Base-by-base conservation (phyloP, 2,888 invertebrate genomes). In the Microctonus hyperodae region DNA sequence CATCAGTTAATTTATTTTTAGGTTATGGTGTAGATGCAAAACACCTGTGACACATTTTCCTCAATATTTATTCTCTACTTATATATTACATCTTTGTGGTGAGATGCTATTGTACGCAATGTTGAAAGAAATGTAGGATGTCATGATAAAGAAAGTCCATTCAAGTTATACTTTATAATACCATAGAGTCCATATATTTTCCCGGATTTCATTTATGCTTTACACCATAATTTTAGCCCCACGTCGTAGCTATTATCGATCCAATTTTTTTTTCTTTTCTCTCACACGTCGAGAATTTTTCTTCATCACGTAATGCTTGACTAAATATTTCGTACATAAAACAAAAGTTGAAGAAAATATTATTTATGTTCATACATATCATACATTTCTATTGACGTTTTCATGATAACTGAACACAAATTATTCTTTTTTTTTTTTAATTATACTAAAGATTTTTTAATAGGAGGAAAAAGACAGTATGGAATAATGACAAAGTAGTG, bases 221-320 rank as follows among this genome's bases (percentile, higher is more conserved):
- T 16, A 9, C 50, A 61, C 51, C 53, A 62, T 53, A 28, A 62
- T 62, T 51, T 62, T 62, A 60, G 16, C 51, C 51, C 31, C 48
- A 9, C 31, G 13, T 22, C 37, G 22, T 50, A 60, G 48, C 51
- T n/a, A 16, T n/a, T 50, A 62, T 62, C 53, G 61, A 51, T 51
- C 61, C 61, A 50, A 35, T 7, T 16, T 51, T 22, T n/a, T n/a
- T 33, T 9, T 50, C 37, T 35, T 33, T 33, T 4, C 44, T 50
- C 48, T 20, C 51, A 22, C 60, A 31, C 44, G 59, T 31, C 44
- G 25, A 35, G 13, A 57, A 57, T 58, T 37, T 35, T 58, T 44
- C 25, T 40, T 44, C 9, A n/a, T 13, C 16, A 37, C 37, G 22
- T 20, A 44, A 58, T 22, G 23, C 23, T 11, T 16, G 25, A 44